Conservation (phyloP, 2,888 invertebrate genomes). For the Odontocerum albicorne region DNA sequence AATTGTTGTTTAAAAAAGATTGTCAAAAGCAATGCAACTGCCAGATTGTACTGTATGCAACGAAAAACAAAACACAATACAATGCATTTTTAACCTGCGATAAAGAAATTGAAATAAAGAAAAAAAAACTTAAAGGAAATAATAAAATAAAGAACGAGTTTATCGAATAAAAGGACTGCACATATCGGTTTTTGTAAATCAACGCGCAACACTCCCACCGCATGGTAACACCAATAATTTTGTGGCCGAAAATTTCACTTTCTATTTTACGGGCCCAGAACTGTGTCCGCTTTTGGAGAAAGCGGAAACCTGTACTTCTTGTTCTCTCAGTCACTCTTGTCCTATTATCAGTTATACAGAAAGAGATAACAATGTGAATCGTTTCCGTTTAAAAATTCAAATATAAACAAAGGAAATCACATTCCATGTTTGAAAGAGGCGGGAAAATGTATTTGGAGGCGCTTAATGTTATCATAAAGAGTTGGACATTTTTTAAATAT, state of each 20-base stretch:
- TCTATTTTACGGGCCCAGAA: conserved; percentile 25
- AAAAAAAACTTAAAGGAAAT: too few relatives aligned
- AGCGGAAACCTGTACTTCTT: conserved; percentile 1
- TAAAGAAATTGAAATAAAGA: too few relatives aligned
- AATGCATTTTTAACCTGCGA: too few relatives aligned
- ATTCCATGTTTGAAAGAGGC: conserved; percentile 31
- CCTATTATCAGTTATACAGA: neutral
- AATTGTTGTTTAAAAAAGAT: too few relatives aligned
- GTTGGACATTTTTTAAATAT: neutral
- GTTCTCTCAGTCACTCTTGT: conserved; percentile 9
- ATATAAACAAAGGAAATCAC: conserved; percentile 34
- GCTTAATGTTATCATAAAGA: too few relatives aligned
- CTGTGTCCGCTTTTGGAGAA: conserved; percentile 14
- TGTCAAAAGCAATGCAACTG: too few relatives aligned
- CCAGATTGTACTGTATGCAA: too few relatives aligned
- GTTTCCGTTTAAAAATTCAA: neutral
- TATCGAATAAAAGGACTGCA: too few relatives aligned
- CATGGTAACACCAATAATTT: conserved; percentile 30
- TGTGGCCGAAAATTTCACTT: conserved; percentile 34
- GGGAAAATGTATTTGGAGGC: conserved; percentile 18
- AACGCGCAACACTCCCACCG: conserved; percentile 17
- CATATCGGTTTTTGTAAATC: too few relatives aligned
- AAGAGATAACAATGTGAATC: conserved; percentile 5
- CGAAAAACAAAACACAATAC: too few relatives aligned
- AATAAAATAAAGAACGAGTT: too few relatives aligned